phyloP scores from a whole-genome alignment of 2,113 vertebrate genomes.

The Silurus glanis region DNA sequence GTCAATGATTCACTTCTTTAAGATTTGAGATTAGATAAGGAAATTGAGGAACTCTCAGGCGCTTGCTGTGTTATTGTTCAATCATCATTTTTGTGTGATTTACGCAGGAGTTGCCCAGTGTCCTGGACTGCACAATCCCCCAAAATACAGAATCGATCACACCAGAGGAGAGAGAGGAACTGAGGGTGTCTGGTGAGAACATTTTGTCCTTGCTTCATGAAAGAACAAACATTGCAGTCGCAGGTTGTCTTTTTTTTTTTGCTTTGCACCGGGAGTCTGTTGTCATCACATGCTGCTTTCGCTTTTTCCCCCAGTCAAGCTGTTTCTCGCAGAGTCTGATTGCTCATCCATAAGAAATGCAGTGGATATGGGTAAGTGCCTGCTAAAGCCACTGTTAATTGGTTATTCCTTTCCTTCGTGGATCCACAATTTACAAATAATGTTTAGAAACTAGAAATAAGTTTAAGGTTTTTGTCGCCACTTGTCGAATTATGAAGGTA shows the following conservation, averaged over 20 bases:
- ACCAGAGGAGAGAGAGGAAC: constrained; percentile 93
- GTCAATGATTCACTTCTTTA: not conserved
- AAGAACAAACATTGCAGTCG: not conserved
- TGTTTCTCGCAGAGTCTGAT: constrained; percentile 85
- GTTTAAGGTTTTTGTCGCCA: not conserved
- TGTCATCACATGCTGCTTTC: constrained; percentile 24
- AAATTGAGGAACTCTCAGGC: not conserved
- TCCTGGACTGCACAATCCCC: constrained; percentile 83
- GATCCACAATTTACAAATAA: not conserved
- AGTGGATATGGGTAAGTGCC: constrained; percentile 85
- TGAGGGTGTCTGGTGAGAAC: constrained; percentile 92
- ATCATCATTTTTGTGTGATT: constrained; percentile 55
- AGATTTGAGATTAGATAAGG: not conserved
- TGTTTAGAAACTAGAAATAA: not conserved
- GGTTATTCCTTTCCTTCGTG: not conserved
- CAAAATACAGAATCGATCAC: constrained; percentile 87
- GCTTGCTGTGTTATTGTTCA: not conserved
- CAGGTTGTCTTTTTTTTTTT: not conserved
- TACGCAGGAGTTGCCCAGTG: constrained; percentile 77
- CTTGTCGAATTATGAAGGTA: not conserved
- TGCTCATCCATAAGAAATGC: constrained; percentile 84
- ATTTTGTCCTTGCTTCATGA: not conserved
- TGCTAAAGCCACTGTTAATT: not conserved
- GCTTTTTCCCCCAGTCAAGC: constrained; percentile 79
- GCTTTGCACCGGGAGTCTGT: not conserved